These are phyloP conservation scores for Dryobota labecula DNA, from an alignment of 2,888 invertebrate genomes.

Conservation along the genomic window DNA sequence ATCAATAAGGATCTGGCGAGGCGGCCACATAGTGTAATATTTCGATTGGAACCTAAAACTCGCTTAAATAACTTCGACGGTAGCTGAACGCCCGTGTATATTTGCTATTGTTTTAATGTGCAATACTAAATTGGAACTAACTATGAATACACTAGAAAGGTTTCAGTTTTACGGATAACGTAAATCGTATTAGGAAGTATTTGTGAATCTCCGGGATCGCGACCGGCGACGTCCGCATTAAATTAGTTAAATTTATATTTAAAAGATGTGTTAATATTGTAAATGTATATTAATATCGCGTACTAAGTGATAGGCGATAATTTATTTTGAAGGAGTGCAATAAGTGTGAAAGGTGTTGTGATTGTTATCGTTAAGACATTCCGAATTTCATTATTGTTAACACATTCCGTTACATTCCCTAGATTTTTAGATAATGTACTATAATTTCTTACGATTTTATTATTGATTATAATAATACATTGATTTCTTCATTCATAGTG, in stretches of 20 bases:
- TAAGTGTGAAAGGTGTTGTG: slow-evolving; percentile 89
- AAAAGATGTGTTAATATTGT: slow-evolving; percentile 89
- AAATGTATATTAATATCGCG: slow-evolving; percentile 88
- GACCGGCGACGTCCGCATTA: slow-evolving; percentile 81
- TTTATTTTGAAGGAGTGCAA: slow-evolving; percentile 90
- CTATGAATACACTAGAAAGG: slow-evolving; percentile 75
- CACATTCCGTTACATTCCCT: slow-evolving; percentile 87
- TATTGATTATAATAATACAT: slow-evolving; percentile 53
- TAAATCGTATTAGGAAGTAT: slow-evolving; percentile 74
- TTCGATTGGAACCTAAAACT: slow-evolving; percentile 70
- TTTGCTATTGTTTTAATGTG: slow-evolving; percentile 65
- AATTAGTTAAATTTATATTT: slow-evolving; percentile 90
- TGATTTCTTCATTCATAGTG: slow-evolving; percentile 73
- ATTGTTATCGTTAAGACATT: slow-evolving; percentile 86
- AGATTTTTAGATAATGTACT: slow-evolving; percentile 69
- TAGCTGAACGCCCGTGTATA: slow-evolving; percentile 61
- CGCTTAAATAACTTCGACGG: slow-evolving; percentile 68
- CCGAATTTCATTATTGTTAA: slow-evolving; percentile 83
- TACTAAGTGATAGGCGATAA: slow-evolving; percentile 85
- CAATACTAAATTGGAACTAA: slow-evolving; percentile 64
- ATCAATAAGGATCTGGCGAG: slow-evolving; percentile 56
- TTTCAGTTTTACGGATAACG: slow-evolving; percentile 75
- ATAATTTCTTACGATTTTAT: slow-evolving; percentile 68
- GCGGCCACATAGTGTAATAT: slow-evolving; percentile 67
- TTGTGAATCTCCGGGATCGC: slow-evolving; percentile 73